Conservation (phyloP, 2,888 invertebrate genomes). For the Lycocerus yunnanus region DNA sequence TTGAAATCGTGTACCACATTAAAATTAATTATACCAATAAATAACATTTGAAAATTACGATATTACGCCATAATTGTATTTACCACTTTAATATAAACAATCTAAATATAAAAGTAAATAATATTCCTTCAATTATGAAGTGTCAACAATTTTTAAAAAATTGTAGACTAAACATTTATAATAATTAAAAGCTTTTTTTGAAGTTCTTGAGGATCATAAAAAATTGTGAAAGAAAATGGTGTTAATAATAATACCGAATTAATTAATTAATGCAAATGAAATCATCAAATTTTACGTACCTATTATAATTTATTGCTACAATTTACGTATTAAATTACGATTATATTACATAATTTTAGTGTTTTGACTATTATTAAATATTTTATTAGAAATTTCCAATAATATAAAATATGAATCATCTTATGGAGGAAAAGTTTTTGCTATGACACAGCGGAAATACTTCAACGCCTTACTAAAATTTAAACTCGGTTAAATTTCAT, state of each 20-base stretch:
- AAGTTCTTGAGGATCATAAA: neutral
- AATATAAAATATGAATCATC: neutral
- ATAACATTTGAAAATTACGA: neutral
- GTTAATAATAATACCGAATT: neutral
- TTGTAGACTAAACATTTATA: neutral
- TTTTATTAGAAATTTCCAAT: neutral
- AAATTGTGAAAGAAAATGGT: neutral
- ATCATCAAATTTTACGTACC: neutral
- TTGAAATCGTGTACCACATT: neutral
- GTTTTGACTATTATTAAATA: neutral
- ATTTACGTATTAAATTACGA: neutral
- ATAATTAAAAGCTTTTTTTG: neutral
- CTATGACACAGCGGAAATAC: neutral
- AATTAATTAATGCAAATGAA: neutral
- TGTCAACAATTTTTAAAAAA: neutral
- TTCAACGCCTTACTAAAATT: neutral
- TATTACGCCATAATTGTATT: neutral
- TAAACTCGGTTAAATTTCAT: neutral
- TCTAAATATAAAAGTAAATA: neutral
- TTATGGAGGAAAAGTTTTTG: neutral
- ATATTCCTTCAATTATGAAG: neutral
- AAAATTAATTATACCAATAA: neutral
- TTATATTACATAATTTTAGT: neutral
- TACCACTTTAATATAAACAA: neutral
- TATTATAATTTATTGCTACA: neutral